phyloP scores from a whole-genome alignment of 1,140 invertebrate genomes.

The Eumeta japonica region DNA sequence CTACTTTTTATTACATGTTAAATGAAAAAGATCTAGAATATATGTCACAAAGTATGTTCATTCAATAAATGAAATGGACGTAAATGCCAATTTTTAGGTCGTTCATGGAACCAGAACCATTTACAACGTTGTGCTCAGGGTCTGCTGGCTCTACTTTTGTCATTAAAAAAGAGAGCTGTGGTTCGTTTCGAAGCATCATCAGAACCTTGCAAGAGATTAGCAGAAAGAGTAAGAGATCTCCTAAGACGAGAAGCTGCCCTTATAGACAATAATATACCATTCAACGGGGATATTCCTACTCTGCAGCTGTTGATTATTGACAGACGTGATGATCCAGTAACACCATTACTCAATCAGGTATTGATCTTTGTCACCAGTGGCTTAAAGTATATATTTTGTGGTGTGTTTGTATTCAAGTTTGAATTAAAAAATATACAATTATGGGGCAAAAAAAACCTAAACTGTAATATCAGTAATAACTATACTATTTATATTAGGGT shows the following conservation, averaged over 20 bases:
- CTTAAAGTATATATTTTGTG: too few relatives aligned
- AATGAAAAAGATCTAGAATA: too few relatives aligned
- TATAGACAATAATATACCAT: slow-evolving; percentile 67
- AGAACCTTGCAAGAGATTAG: slow-evolving; percentile 79
- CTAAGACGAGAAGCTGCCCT: slow-evolving; percentile 83
- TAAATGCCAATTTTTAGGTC: too few relatives aligned
- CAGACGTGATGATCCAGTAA: slow-evolving; percentile 90
- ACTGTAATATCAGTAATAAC: too few relatives aligned
- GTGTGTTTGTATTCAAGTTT: too few relatives aligned
- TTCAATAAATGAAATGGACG: too few relatives aligned
- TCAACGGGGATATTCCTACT: slow-evolving; percentile 69
- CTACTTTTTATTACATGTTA: too few relatives aligned
- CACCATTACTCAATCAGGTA: slow-evolving; percentile 91
- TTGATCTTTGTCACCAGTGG: slow-evolving; percentile 71
- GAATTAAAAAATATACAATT: too few relatives aligned
- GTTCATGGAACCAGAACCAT: slow-evolving; percentile 73
- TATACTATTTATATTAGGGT: too few relatives aligned
- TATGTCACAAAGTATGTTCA: too few relatives aligned
- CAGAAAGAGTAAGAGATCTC: slow-evolving; percentile 80
- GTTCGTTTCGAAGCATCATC: slow-evolving; percentile 92
- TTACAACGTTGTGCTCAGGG: slow-evolving; percentile 82
- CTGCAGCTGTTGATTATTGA: slow-evolving; percentile 87
- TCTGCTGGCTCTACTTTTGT: slow-evolving; percentile 82
- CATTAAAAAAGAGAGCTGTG: slow-evolving; percentile 85
- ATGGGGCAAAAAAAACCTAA: too few relatives aligned